Evolutionary conservation across 1,140 invertebrate genomes (phyloP), one percentile per base, ranked within the genome.

Genomic region (Pissodes strobi): DNA sequence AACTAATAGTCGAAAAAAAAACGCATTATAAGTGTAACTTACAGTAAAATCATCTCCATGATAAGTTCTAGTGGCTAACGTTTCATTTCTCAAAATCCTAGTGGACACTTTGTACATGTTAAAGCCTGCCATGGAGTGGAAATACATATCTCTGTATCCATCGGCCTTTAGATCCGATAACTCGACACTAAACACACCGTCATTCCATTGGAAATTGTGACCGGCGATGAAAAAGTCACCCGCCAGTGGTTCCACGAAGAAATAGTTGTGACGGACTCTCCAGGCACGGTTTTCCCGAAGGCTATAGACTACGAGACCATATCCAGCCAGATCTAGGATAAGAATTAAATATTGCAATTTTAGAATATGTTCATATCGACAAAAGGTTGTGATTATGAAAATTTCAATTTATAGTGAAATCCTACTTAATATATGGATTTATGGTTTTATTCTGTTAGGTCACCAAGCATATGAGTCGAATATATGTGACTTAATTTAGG

Each of bases 221-320:
- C 84, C 87, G 27, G 82, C 84, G 27, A 91, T 83, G 52, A 83
- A 83, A 67, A 89, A 84, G 70, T 88, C 88, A 0, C 89, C 88
- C 46, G 83, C 78, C 0, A 85, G 68, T 0, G 89, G 88, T 75
- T 90, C 89, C 43, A 90, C 85, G 70, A 83, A 80, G 72, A 91
- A 91, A 72, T 85, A 91, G 67, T 90, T 89, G 66, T 92, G 89
- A 19, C 78, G 76, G 1, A 90, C 81, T 55, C 87, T 78, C 88
- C 88, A 91, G 2, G 87, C 87, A 19, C 83, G 81, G 65, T 85
- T 83, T 0, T 82, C 74, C 21, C 81, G 82, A 61, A 85, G 79
- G 30, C 82, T 84, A 69, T 88, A 92, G 1, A 92, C 88, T 3
- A 90, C 82, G 2, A 91, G 64, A 1, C 86, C 86, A 25, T 86